A percentile compares a stretch with the other conserved stretches of the same genome.
Conservation (phyloP, 2,113 vertebrate genomes). For the Tetraodon nigroviridis region DNA sequence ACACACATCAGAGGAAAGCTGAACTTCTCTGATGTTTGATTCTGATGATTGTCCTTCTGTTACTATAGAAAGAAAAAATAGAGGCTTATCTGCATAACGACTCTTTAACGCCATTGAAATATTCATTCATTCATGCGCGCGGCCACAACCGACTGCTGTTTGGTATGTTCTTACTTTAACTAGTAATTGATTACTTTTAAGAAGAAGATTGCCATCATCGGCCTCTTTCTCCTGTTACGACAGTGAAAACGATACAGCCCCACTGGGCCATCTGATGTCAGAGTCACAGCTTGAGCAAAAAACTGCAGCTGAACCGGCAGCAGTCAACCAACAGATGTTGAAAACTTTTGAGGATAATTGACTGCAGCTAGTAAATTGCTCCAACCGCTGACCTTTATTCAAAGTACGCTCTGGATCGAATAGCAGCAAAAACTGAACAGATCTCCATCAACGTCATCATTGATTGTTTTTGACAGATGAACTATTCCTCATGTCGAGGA, state of each 20-base stretch:
- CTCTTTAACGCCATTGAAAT: slow-evolving; percentile 37
- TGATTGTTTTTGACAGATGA: not conserved
- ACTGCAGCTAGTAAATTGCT: not conserved
- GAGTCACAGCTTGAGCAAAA: not conserved
- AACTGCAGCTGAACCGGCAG: not conserved
- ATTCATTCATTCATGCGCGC: slow-evolving; percentile 3
- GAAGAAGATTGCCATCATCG: no score
- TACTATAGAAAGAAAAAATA: slow-evolving; percentile 18
- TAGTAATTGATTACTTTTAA: no score
- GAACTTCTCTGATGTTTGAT: slow-evolving; percentile 29
- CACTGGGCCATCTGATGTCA: not conserved
- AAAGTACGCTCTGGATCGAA: not conserved
- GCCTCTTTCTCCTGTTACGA: no score
- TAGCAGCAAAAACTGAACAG: not conserved
- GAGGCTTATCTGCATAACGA: slow-evolving; percentile 28
- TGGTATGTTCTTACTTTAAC: not conserved
- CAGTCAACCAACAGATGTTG: not conserved
- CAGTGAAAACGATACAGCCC: not conserved
- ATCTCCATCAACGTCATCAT: not conserved
- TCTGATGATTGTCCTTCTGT: slow-evolving; percentile 40
- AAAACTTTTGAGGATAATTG: slow-evolving; percentile 5
- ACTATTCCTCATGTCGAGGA: not conserved
- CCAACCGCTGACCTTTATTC: not conserved
- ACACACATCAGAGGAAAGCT: slow-evolving; percentile 37
- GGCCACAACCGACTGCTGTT: not conserved